Percentiles rank a stretch among this genome's conserved stretches.
phyloP scores from a whole-genome alignment of 2,113 vertebrate genomes.

The Pelecanoides urinatrix region DNA sequence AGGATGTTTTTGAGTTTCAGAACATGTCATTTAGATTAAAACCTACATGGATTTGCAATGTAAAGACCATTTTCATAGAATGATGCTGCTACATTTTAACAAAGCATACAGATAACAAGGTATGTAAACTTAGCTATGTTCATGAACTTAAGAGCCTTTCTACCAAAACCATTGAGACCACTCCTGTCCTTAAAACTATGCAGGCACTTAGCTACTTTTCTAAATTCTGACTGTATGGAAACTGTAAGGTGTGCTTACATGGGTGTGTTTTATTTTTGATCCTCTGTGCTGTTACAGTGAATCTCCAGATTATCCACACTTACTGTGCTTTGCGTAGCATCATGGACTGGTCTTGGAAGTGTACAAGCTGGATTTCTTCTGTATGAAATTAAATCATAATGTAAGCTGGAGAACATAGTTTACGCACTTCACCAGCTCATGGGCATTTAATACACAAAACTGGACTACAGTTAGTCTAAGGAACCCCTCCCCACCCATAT shows the following conservation, averaged over 20 bases:
- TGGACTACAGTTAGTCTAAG: background rate
- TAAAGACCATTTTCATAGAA: background rate
- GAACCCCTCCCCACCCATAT: background rate
- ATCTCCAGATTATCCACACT: background rate
- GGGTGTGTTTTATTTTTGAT: background rate
- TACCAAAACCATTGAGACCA: background rate
- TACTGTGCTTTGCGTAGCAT: background rate
- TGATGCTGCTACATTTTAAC: background rate
- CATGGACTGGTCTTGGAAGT: background rate
- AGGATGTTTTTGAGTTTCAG: background rate
- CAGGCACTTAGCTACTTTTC: background rate
- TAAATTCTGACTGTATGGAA: background rate
- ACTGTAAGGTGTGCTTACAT: background rate
- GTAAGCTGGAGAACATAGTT: background rate
- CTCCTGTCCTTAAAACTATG: background rate
- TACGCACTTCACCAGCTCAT: background rate
- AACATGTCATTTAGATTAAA: background rate
- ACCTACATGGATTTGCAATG: background rate
- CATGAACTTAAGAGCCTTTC: background rate
- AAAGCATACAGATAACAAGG: background rate
- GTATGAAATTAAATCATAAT: background rate
- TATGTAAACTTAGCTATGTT: background rate
- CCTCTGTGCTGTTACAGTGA: background rate
- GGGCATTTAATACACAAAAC: background rate
- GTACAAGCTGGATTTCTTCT: background rate